Evolutionary conservation across 1,140 invertebrate genomes (phyloP), one percentile per base, ranked within the genome.

Genomic region (Aphaenogaster floridana): DNA sequence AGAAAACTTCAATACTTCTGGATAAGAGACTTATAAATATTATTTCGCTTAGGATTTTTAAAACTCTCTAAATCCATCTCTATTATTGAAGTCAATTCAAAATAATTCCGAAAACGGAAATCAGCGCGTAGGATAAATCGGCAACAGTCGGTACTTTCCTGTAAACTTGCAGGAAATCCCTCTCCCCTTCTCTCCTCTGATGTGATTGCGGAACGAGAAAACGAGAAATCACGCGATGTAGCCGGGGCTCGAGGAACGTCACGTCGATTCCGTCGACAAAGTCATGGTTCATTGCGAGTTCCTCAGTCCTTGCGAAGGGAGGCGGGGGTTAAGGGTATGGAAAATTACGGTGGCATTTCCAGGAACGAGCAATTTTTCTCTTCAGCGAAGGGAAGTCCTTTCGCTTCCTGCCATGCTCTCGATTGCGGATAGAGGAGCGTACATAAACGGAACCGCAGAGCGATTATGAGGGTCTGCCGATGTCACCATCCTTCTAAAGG

Each of bases 291-390:
- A 77, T 79, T 86, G 48, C 74, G 21, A 86, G 61, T 86, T 54
- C 57, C 39, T 17, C 39, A 50, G 45, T 15, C n/a, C 48, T 86
- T 76, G 64, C n/a, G 28, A 15, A 59, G 28, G 15, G 28, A 36
- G 39, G 28, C 15, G 5, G 50, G 28, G 42, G 68, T 85, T 71
- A 68, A 85, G 72, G 45, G 45, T 86, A 74, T 77, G 50, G 88
- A 84, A 90, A 90, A 88, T 90, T 89, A 59, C 61, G 52, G 15
- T 59, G 28, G 52, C 21, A 59, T 59, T 89, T 87, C 86, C n/a
- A 66, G 59, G 45, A 89, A 76, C 28, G 28, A 48, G 72, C 39
- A 86, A 79, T 88, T 88, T 71, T 86, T 88, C 36, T 71, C 48
- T 69, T 78, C 79, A 59, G 6, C 28, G 57, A 45, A 87, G 42